These are phyloP conservation scores for Helicoverpa zea DNA, from an alignment of 1,140 invertebrate species.

Conservation along the genomic window DNA sequence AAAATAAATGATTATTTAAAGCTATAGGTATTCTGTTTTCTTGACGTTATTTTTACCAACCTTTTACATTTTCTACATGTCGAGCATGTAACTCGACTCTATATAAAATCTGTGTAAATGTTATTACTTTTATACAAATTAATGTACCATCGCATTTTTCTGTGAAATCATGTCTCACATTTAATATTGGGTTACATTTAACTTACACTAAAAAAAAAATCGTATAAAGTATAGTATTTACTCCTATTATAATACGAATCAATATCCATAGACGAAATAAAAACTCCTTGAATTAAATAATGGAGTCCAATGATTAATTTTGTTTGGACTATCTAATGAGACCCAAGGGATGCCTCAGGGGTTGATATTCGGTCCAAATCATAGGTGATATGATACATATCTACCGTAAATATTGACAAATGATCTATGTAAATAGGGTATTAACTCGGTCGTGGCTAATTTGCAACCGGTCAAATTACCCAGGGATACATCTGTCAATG, in stretches of 20 bases:
- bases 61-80: too few relatives aligned
- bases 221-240: too few relatives aligned
- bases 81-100: too few relatives aligned
- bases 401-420: conserved; percentile 38
- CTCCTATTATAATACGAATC: not conserved
- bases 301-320: not conserved
- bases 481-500: conserved; percentile 33
- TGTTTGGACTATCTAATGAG: not conserved
- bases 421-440: conserved; percentile 38
- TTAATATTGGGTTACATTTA: too few relatives aligned
- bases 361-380: conserved; percentile 25
- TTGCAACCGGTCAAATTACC: conserved; percentile 11
- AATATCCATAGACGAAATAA: not conserved
- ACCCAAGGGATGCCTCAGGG: not conserved
- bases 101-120: too few relatives aligned
- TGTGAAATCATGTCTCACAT: too few relatives aligned
- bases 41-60: too few relatives aligned
- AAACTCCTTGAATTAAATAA: not conserved
- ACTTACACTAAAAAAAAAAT: too few relatives aligned
- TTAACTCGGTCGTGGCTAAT: conserved; percentile 33
- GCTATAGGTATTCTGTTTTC: too few relatives aligned
- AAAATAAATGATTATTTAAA: too few relatives aligned
- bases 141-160: too few relatives aligned
- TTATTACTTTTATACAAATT: too few relatives aligned
- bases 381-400: conserved; percentile 12